A percentile compares a stretch with the other conserved stretches of the same genome.
Evolutionary conservation across 2,888 invertebrate species (phyloP).

Genomic region (Phengaris arion): DNA sequence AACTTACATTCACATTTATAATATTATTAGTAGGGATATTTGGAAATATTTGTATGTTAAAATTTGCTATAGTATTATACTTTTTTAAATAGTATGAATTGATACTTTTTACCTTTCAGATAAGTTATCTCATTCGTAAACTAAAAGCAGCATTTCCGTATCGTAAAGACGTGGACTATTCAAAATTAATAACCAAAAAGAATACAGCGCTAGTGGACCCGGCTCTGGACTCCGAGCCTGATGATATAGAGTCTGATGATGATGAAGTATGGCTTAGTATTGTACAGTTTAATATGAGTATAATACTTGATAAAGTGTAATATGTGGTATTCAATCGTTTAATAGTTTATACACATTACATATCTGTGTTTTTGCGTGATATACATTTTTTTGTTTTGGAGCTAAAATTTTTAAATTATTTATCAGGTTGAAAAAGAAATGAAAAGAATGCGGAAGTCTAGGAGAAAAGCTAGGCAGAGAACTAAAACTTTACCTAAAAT

Average conservation of each 20-base stretch:
- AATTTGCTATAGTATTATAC: too few species aligned
- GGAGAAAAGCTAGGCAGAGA: slow-evolving; percentile 77
- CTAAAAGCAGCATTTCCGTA: slow-evolving; percentile 65
- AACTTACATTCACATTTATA: too few species aligned
- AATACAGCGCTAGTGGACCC: slow-evolving; percentile 50
- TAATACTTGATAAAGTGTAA: too few species aligned
- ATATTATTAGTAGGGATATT: too few species aligned
- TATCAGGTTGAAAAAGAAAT: slow-evolving; percentile 78
- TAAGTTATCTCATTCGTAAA: slow-evolving; percentile 65
- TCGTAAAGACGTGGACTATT: slow-evolving; percentile 67
- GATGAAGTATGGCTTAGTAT: slow-evolving; percentile 57
- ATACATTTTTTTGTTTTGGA: too few species aligned
- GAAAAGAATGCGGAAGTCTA: slow-evolving; percentile 78
- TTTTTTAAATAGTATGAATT: too few species aligned
- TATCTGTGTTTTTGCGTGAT: too few species aligned
- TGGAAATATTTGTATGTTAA: too few species aligned
- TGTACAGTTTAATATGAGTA: too few species aligned
- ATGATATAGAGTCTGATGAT: slow-evolving; percentile 72
- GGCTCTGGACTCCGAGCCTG: slow-evolving; percentile 67
- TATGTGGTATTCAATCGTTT: too few species aligned
- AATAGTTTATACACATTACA: too few species aligned
- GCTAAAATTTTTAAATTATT: neutral
- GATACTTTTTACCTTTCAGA: slow-evolving; percentile 45
- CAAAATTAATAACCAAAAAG: slow-evolving; percentile 61
- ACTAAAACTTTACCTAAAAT: slow-evolving; percentile 80